A percentile compares a stretch with the other conserved stretches of the same genome.
Evolutionary conservation across 2,797 vertebrate species (phyloP).

Genomic region (Acropternis orthonyx): DNA sequence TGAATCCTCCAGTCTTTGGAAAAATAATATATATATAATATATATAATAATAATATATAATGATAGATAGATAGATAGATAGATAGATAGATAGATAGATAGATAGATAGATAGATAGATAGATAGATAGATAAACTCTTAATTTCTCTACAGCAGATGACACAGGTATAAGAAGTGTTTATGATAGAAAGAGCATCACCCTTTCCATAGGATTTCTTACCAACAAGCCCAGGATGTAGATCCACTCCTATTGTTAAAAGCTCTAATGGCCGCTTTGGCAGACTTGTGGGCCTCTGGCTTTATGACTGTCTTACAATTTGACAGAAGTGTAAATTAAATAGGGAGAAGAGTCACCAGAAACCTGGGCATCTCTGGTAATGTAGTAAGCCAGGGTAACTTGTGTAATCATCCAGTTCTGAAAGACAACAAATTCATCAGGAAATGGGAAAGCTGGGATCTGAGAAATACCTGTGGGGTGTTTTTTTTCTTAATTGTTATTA

Average conservation of each 20-base stretch:
- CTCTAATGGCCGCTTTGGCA: not conserved
- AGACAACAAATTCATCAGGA: not conserved
- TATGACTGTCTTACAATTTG: not conserved
- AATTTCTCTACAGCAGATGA: not conserved
- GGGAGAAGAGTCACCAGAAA: slow-evolving; percentile 17
- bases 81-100: no score
- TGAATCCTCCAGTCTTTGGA: not conserved
- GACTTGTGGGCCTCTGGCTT: not conserved
- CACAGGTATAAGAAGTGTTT: not conserved
- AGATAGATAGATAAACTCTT: not conserved
- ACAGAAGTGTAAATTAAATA: slow-evolving; percentile 27
- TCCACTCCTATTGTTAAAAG: not conserved
- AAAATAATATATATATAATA: not conserved
- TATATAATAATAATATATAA: no score
- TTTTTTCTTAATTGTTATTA: not conserved
- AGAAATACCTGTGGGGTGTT: not conserved
- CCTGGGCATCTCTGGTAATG: not conserved
- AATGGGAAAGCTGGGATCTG: not conserved
- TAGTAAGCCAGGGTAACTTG: not conserved
- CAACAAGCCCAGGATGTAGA: not conserved
- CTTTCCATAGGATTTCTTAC: not conserved
- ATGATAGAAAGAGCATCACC: not conserved
- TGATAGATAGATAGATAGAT: no score
- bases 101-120: no score
- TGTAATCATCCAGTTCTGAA: not conserved